These are phyloP conservation scores for Esox niger DNA, from an alignment of 2,113 vertebrate species.

Conservation along the genomic window DNA sequence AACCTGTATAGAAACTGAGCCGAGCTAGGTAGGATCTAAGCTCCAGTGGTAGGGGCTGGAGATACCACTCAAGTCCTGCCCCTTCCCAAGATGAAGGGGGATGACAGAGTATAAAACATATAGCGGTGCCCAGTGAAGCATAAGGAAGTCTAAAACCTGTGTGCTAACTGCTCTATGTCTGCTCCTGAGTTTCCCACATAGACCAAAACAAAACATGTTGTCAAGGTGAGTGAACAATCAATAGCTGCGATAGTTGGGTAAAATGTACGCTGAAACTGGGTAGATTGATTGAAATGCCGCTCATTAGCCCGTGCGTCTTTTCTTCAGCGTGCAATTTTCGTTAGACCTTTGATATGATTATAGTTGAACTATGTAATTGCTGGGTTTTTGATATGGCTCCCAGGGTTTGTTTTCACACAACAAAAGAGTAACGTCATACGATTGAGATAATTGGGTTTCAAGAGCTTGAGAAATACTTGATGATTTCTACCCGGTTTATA, in stretches of 20 bases:
- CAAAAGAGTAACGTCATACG: too few relatives aligned
- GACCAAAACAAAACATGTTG: slow-evolving; percentile 51
- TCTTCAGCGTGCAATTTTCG: too few relatives aligned
- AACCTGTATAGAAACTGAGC: neutral
- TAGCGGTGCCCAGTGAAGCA: slow-evolving; percentile 53
- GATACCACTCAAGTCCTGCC: slow-evolving; percentile 49
- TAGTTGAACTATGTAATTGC: too few relatives aligned
- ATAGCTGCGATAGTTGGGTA: neutral
- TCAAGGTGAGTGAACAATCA: slow-evolving; percentile 50
- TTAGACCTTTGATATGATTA: too few relatives aligned
- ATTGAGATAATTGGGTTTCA: too few relatives aligned
- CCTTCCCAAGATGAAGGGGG: slow-evolving; percentile 52
- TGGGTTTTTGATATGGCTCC: too few relatives aligned
- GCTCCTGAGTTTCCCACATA: slow-evolving; percentile 42
- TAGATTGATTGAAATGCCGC: too few relatives aligned
- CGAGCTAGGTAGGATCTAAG: neutral
- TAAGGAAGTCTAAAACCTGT: slow-evolving; percentile 37
- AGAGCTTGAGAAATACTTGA: too few relatives aligned
- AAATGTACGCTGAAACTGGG: neutral
- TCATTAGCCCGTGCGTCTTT: too few relatives aligned
- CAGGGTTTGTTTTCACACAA: too few relatives aligned
- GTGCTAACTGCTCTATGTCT: slow-evolving; percentile 47
- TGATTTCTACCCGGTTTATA: neutral
- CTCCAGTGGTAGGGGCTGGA: slow-evolving; percentile 23
- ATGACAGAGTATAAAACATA: slow-evolving; percentile 58